Evolutionary conservation across 2,797 vertebrate genomes (phyloP).

Genomic region (Centropyge bicolor): DNA sequence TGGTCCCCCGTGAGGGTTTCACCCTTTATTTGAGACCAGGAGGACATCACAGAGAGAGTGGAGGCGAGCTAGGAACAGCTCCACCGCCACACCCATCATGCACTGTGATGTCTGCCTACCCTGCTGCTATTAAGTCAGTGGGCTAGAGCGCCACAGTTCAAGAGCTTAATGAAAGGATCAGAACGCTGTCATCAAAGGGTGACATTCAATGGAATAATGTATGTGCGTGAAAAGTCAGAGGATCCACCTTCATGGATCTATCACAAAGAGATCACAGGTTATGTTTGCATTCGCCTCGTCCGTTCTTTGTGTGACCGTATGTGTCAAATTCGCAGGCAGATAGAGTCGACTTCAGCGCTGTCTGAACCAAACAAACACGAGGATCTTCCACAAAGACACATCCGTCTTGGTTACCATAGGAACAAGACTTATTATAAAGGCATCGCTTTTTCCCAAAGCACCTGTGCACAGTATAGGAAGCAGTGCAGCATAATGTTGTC

Average conservation of each 20-base stretch:
- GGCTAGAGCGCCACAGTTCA: constrained; percentile 46
- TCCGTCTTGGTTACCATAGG: constrained; percentile 82
- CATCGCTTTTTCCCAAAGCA: constrained; percentile 71
- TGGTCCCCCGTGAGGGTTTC: constrained; percentile 51
- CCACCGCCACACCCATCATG: constrained; percentile 55
- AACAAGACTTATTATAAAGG: constrained; percentile 78
- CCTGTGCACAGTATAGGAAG: constrained; percentile 71
- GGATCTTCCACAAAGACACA: constrained; percentile 60
- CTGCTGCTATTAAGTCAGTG: constrained; percentile 39
- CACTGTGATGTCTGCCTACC: constrained; percentile 50
- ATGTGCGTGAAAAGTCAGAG: constrained; percentile 50
- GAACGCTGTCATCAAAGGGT: constrained; percentile 58
- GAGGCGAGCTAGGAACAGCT: constrained; percentile 39
- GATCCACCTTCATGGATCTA: constrained; percentile 48
- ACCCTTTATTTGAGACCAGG: constrained; percentile 55
- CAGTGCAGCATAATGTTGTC: constrained; percentile 45
- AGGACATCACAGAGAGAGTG: constrained; percentile 60
- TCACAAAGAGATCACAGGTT: constrained; percentile 53
- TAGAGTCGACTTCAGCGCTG: constrained; percentile 53
- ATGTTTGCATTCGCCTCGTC: constrained; percentile 42
- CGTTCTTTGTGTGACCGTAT: constrained; percentile 14
- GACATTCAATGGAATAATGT: constrained; percentile 49
- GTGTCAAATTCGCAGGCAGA: constrained; percentile 18
- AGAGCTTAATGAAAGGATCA: constrained; percentile 69
- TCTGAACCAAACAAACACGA: constrained; percentile 62